A percentile compares a stretch with the other conserved stretches of the same genome.
These are phyloP conservation scores for Lacanobia wlatinum DNA, from an alignment of 2,888 invertebrate genomes.

Conservation along the genomic window DNA sequence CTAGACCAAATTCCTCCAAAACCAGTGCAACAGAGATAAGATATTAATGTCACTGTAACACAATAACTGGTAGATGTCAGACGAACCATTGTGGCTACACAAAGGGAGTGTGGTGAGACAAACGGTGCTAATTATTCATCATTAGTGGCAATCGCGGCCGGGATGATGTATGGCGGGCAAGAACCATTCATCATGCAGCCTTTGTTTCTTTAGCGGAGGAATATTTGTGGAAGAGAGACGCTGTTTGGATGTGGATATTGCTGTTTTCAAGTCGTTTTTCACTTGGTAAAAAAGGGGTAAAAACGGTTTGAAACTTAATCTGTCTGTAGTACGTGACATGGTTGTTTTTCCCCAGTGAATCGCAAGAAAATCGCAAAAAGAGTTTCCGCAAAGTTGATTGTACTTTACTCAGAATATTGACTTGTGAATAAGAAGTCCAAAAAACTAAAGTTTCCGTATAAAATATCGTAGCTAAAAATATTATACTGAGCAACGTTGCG, in stretches of 20 bases:
- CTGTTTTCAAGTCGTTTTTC: conserved; percentile 32
- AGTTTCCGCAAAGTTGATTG: conserved; percentile 25
- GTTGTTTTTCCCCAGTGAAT: not conserved
- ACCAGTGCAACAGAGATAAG: conserved; percentile 55
- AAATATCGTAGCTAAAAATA: conserved; percentile 33
- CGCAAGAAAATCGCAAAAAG: conserved; percentile 13
- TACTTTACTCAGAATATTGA: conserved; percentile 22
- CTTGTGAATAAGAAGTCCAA: conserved; percentile 9
- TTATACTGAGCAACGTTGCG: conserved; percentile 37
- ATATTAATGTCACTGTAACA: conserved; percentile 67
- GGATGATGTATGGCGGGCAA: conserved; percentile 75
- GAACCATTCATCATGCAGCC: conserved; percentile 75
- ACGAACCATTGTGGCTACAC: conserved; percentile 66
- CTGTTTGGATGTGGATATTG: conserved; percentile 50
- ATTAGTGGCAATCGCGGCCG: conserved; percentile 75
- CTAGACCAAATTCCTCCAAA: conserved; percentile 35
- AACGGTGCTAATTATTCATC: conserved; percentile 84
- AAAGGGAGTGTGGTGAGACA: conserved; percentile 77
- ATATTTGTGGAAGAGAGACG: conserved; percentile 59
- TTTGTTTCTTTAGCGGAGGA: conserved; percentile 69
- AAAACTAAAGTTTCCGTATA: conserved; percentile 27
- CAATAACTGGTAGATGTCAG: conserved; percentile 66
- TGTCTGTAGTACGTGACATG: not conserved
- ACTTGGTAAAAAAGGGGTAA: conserved; percentile 11
- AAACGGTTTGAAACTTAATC: conserved; percentile 21